phyloP scores from a whole-genome alignment of 2,797 vertebrate species.

The Argya squamiceps region DNA sequence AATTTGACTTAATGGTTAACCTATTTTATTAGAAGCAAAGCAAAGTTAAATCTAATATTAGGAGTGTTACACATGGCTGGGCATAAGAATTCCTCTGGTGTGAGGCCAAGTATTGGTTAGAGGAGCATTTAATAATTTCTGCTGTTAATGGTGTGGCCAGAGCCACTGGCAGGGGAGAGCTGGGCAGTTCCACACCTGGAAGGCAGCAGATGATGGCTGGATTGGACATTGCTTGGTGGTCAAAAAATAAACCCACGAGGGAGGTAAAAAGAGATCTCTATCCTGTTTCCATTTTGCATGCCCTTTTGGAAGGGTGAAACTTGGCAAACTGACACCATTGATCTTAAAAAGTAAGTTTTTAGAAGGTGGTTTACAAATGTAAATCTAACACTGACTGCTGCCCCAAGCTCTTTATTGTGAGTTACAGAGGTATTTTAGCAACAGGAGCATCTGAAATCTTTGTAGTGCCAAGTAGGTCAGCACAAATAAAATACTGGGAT shows the following conservation, averaged over 20 bases:
- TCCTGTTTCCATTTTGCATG: background rate
- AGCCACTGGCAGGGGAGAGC: background rate
- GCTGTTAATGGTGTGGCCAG: background rate
- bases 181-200: background rate
- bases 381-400: background rate
- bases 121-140: background rate
- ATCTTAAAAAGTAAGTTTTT: background rate
- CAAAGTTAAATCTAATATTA: background rate
- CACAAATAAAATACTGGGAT: background rate
- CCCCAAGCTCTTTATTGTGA: background rate
- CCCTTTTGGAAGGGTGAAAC: background rate
- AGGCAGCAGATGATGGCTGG: background rate
- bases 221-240: background rate
- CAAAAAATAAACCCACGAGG: background rate
- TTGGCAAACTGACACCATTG: fast-evolving
- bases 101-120: background rate
- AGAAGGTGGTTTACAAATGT: background rate
- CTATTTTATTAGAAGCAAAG: background rate
- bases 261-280: background rate
- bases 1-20: background rate
- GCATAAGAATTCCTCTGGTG: background rate
- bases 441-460: background rate
- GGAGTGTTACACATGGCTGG: background rate
- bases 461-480: background rate
- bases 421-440: background rate